phyloP scores from a whole-genome alignment of 2,113 vertebrate species.

The Salminus brasiliensis region DNA sequence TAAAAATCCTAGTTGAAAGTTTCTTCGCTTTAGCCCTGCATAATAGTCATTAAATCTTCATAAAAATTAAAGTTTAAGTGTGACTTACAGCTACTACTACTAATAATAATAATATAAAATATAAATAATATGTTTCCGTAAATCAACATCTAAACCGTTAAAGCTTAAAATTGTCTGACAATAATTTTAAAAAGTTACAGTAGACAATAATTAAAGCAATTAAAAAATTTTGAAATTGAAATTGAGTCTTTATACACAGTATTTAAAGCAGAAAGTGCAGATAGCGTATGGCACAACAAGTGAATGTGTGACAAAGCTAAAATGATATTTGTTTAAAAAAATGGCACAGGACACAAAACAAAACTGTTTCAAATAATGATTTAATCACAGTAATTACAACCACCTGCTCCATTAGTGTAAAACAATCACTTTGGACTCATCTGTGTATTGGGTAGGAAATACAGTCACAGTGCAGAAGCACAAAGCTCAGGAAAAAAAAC shows the following conservation, averaged over 20 bases:
- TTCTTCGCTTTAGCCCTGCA: too few relatives aligned
- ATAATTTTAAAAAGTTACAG: not conserved
- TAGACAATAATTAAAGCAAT: not conserved
- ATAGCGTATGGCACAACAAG: not conserved
- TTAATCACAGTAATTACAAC: constrained; percentile 62
- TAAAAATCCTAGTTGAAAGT: too few relatives aligned
- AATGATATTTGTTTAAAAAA: constrained; percentile 1
- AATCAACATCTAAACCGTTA: not conserved
- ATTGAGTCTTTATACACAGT: too few relatives aligned
- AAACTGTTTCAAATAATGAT: constrained; percentile 52
- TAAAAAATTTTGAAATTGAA: not conserved
- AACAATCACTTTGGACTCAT: constrained; percentile 49
- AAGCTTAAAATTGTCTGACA: not conserved
- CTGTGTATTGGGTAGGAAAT: constrained; percentile 34
- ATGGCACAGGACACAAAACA: constrained; percentile 23
- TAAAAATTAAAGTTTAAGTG: too few relatives aligned
- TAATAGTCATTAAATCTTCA: too few relatives aligned
- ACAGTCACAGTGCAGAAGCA: constrained; percentile 52
- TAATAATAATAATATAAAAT: too few relatives aligned
- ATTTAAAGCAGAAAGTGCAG: not conserved
- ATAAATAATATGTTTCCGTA: too few relatives aligned
- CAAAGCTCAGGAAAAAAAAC: constrained; percentile 28
- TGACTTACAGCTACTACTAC: too few relatives aligned
- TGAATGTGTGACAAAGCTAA: not conserved
- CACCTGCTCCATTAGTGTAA: constrained; percentile 52